Conservation (phyloP, 2,113 vertebrate genomes). For the Aspidoscelis tigris region DNA sequence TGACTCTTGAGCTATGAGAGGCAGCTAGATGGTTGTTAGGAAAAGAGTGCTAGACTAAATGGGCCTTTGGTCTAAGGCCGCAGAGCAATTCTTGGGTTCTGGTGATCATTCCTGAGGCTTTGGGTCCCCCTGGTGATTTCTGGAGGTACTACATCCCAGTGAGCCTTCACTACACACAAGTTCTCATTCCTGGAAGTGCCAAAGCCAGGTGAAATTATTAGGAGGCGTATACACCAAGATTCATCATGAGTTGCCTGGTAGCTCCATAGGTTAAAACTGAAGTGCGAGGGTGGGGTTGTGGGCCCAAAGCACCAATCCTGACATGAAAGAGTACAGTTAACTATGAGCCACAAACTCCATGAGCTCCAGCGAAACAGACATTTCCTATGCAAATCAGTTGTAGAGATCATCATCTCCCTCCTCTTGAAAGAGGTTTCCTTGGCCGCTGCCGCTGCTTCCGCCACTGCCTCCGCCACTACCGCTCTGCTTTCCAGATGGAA, state of each 20-base stretch:
- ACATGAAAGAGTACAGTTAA: constrained; percentile 11
- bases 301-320: constrained; percentile 2
- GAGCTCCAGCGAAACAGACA: background rate
- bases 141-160: background rate
- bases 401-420: constrained; percentile 81
- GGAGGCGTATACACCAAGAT: background rate
- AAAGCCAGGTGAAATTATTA: background rate
- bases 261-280: background rate
- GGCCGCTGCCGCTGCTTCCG: constrained; percentile 52
- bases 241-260: background rate
- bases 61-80: constrained; percentile 16
- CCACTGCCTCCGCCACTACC: constrained; percentile 51
- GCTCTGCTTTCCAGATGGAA: constrained; percentile 70
- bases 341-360: background rate
- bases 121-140: constrained; percentile 11
- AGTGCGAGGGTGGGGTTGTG: background rate
- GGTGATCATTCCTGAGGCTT: background rate
- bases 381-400: constrained; percentile 63
- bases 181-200: background rate
- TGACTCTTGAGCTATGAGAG: background rate
- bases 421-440: constrained; percentile 65
- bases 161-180: background rate
- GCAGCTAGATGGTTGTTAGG: background rate
- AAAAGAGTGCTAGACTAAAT: constrained; percentile 1
- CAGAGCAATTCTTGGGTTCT: background rate